Evolutionary conservation across 2,113 vertebrate species (phyloP).

Genomic region (Zapus hudsonius): DNA sequence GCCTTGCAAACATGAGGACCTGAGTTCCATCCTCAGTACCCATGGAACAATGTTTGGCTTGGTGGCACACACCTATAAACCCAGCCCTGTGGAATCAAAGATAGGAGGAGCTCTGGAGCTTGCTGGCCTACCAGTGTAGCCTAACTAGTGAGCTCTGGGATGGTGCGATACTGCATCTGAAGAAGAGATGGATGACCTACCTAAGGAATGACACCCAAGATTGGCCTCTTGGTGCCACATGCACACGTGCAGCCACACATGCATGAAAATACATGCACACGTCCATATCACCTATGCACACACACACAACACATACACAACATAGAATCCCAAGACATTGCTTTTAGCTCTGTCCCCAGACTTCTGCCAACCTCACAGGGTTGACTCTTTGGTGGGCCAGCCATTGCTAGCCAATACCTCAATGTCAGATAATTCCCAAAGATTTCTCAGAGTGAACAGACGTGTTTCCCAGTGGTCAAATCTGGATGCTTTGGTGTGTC

Average conservation of each 20-base stretch:
- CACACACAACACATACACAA: background rate
- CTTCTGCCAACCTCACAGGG: slow-evolving; percentile 52
- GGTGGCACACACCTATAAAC: too few relatives aligned
- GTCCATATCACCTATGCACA: background rate
- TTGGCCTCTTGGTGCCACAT: slow-evolving; percentile 32
- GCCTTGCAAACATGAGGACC: too few relatives aligned
- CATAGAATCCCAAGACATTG: background rate
- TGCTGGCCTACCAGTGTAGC: too few relatives aligned
- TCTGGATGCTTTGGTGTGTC: background rate
- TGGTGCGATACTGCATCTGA: too few relatives aligned
- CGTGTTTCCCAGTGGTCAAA: accelerated
- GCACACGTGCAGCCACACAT: background rate
- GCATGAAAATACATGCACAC: too few relatives aligned
- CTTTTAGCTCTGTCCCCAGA: background rate
- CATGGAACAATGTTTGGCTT: too few relatives aligned
- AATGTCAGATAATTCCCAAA: slow-evolving; percentile 41
- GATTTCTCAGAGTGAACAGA: slow-evolving; percentile 26
- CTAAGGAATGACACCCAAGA: background rate
- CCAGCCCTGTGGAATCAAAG: too few relatives aligned
- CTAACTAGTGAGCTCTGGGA: too few relatives aligned
- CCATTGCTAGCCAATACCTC: slow-evolving; percentile 59
- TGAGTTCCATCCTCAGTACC: too few relatives aligned
- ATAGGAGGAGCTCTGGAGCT: too few relatives aligned
- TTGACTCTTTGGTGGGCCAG: slow-evolving; percentile 41
- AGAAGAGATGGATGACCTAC: too few relatives aligned